phyloP scores from a whole-genome alignment of 2,797 vertebrate genomes.

The Pangasius djambal region DNA sequence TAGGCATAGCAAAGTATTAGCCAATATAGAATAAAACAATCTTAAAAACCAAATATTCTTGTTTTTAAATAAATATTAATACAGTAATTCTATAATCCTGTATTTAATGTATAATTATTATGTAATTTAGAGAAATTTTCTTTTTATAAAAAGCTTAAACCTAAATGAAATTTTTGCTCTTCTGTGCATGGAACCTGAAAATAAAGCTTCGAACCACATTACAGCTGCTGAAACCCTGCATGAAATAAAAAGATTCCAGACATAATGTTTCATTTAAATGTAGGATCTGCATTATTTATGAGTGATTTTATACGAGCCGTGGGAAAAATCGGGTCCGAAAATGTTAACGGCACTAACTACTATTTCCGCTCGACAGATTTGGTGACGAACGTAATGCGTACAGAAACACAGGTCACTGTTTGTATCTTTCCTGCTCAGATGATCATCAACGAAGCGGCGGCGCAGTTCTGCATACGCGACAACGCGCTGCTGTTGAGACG shows the following conservation, averaged over 20 bases:
- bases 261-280: not conserved
- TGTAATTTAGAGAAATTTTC: not conserved
- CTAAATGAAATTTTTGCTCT: not conserved
- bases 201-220: not conserved
- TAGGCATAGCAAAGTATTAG: not conserved
- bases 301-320: not conserved
- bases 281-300: not conserved
- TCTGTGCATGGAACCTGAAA: not conserved
- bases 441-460: constrained; percentile 96
- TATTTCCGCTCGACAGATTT: not conserved
- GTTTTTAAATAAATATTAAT: not conserved
- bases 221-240: not conserved
- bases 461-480: constrained; percentile 95
- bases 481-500: constrained; percentile 90
- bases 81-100: not conserved
- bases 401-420: not conserved
- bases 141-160: not conserved
- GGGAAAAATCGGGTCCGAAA: not conserved
- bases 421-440: constrained; percentile 73
- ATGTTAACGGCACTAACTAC: not conserved
- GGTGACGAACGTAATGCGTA: not conserved
- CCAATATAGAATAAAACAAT: not conserved
- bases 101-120: not conserved
- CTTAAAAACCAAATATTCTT: not conserved
- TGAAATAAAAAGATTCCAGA: not conserved